Conservation (phyloP, 2,113 vertebrate genomes). For the Cyprinodon variegatus region DNA sequence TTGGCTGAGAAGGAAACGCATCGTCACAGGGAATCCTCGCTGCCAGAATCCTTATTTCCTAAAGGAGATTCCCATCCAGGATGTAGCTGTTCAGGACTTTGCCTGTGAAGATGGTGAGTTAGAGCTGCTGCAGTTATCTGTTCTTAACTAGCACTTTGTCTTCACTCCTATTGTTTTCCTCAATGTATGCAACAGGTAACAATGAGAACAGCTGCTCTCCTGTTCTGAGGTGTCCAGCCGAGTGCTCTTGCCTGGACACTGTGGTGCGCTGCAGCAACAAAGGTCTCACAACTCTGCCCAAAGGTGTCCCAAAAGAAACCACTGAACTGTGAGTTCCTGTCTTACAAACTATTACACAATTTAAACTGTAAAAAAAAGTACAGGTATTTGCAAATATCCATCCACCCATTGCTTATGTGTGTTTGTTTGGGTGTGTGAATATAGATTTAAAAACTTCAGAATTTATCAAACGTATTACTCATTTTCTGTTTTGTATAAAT, state of each 20-base stretch:
- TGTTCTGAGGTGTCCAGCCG: slow-evolving; percentile 89
- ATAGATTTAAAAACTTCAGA: not conserved
- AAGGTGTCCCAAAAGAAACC: slow-evolving; percentile 94
- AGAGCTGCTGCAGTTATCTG: not conserved
- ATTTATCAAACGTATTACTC: not conserved
- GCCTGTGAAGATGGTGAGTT: slow-evolving; percentile 92
- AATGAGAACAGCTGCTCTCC: slow-evolving; percentile 96
- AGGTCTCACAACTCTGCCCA: slow-evolving; percentile 89
- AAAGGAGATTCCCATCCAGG: slow-evolving; percentile 98
- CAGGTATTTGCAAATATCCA: not conserved
- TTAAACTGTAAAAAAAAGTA: not conserved
- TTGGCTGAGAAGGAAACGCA: slow-evolving; percentile 95
- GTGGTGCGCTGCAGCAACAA: slow-evolving; percentile 99
- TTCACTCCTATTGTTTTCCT: not conserved
- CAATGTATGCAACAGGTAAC: slow-evolving; percentile 80
- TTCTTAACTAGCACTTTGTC: not conserved
- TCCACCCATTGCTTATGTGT: not conserved
- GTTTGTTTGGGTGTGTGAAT: not conserved
- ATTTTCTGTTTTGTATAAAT: too few species aligned
- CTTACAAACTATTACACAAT: not conserved
- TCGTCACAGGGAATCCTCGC: slow-evolving; percentile 96
- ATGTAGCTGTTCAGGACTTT: slow-evolving; percentile 97
- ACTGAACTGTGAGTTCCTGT: slow-evolving; percentile 91
- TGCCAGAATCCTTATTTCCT: slow-evolving; percentile 97
- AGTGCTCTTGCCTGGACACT: slow-evolving; percentile 97